Evolutionary conservation across 2,113 vertebrate genomes (phyloP), one percentile per base, ranked within the genome.

Genomic region (Hippocampus zosterae): DNA sequence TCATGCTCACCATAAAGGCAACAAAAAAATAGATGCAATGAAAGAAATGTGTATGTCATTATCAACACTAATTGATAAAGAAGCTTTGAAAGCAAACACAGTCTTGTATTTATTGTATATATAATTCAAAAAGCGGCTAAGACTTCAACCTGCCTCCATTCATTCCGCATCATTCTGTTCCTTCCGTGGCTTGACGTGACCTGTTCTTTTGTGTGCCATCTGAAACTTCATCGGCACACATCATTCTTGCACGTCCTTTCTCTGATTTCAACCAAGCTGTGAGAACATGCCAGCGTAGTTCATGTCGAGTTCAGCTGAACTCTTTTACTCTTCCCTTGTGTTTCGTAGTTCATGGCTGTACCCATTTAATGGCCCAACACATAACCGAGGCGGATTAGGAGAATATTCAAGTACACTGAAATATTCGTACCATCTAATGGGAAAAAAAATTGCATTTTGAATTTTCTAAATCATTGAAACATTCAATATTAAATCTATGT

Each of bases 211-310:
- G 81, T 90, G 52, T 67, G 13, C n/a, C 0, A 18, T 69, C 68
- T 85, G 84, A 86, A 90, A 89, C 79, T 52, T 85, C 72, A 88
- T 85, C 84, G 82, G 73, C 53, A 1, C 55, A 70, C 63, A 74
- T 81, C 74, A 63, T 74, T 72, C 61, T 63, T 64, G 67, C 59
- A 44, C 11, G 60, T 55, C 65, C 68, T 84, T 84, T 88, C 82
- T 87, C 59, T 71, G 53, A 2, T 71, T 83, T 81, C 71, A 82
- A 81, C 74, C 53, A 77, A 76, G 37, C 70, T 88, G 71, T 81
- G 85, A 79, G 76, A 83, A 84, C 68, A 77, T 64, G 72, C 71
- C 37, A 55, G 88, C 88, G 50, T 61, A 70, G 66, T 41, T 63
- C 3, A 23, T 13, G 12, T 42, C 21, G 15, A 23, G 11, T n/a